A percentile compares a stretch with the other conserved stretches of the same genome.
Evolutionary conservation across 1,140 invertebrate genomes (phyloP).

Genomic region (Drosophila kurseongensis): DNA sequence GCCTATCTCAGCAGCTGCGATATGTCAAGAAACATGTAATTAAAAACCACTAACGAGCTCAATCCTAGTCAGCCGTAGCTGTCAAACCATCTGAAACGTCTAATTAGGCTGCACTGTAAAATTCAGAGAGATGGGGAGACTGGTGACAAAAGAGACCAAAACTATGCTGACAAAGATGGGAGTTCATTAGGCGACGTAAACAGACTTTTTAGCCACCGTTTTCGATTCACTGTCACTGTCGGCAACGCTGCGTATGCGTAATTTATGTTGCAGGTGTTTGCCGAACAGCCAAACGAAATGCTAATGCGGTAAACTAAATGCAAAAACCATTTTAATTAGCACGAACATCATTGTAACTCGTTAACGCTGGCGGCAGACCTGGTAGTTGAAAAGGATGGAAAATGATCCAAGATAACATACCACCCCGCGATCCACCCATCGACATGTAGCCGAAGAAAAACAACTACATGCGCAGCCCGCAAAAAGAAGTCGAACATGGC

Average conservation of each 20-base stretch:
- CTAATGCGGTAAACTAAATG: conserved; percentile 82
- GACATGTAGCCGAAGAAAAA: conserved; percentile 44
- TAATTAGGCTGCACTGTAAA: conserved; percentile 63
- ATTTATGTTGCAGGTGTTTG: conserved; percentile 77
- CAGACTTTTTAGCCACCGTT: conserved; percentile 58
- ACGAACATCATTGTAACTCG: conserved; percentile 83
- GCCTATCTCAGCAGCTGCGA: not conserved
- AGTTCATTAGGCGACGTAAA: conserved; percentile 73
- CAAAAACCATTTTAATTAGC: conserved; percentile 84
- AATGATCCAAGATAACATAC: conserved; percentile 16
- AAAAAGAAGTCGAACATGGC: conserved; percentile 36
- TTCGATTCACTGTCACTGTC: conserved; percentile 37
- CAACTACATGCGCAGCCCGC: conserved; percentile 20
- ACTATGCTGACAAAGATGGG: conserved; percentile 24
- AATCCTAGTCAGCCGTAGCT: conserved; percentile 37
- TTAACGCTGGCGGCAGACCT: conserved; percentile 55
- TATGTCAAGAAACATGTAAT: conserved; percentile 8
- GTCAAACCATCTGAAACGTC: conserved; percentile 63
- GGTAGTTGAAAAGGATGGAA: not conserved
- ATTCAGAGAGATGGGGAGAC: conserved; percentile 14
- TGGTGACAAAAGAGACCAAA: conserved; percentile 35
- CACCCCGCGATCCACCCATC: conserved; percentile 9
- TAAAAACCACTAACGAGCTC: conserved; percentile 68
- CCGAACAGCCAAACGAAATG: conserved; percentile 77
- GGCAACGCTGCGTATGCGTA: conserved; percentile 74